Conservation (phyloP, 2,888 invertebrate species). For the Sclerodermus sp. region DNA sequence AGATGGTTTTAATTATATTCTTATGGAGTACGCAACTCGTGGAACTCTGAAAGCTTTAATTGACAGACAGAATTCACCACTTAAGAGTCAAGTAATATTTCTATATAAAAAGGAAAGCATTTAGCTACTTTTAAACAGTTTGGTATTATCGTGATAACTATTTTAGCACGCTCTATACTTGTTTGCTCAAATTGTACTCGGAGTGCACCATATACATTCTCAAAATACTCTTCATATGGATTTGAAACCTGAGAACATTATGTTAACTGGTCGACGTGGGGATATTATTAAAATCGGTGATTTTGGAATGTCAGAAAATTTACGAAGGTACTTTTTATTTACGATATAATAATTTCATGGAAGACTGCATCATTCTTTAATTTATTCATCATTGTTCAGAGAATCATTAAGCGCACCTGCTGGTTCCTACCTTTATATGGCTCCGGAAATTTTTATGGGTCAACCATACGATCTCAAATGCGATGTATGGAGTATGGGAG, state of each 20-base stretch:
- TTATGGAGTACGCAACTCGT: constrained; percentile 85
- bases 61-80: constrained; percentile 49
- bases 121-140: background rate
- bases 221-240: constrained; percentile 81
- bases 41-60: constrained; percentile 77
- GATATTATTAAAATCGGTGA: constrained; percentile 79
- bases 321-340: constrained; percentile 32
- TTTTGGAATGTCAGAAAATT: constrained; percentile 80
- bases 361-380: background rate
- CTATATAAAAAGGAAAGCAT: background rate
- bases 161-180: constrained; percentile 45
- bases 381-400: background rate
- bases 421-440: constrained; percentile 69
- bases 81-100: constrained; percentile 39
- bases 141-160: constrained; percentile 1
- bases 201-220: constrained; percentile 78
- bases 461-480: constrained; percentile 76
- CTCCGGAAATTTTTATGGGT: constrained; percentile 81
- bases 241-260: constrained; percentile 82
- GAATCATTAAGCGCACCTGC: constrained; percentile 25
- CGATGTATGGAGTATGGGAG: constrained; percentile 86
- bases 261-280: constrained; percentile 70
- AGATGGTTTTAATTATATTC: constrained; percentile 61
- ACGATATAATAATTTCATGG: background rate
- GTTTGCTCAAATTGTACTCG: constrained; percentile 64